Base-by-base conservation (phyloP, 2,888 invertebrate genomes). In the Meta bourneti region DNA sequence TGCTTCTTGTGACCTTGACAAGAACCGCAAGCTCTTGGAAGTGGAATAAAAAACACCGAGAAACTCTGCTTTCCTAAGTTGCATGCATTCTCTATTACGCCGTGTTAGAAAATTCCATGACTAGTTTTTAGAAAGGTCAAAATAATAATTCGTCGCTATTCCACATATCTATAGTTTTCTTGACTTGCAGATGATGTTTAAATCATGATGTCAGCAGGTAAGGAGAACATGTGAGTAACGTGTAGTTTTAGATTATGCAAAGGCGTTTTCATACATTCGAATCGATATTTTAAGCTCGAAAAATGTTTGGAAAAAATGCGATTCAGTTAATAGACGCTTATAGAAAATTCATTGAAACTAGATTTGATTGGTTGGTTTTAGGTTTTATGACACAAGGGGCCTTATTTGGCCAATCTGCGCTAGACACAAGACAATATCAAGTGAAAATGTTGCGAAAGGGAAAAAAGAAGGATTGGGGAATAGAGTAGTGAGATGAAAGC, bases 1-100 rank as follows among this genome's bases (percentile, higher is more conserved):
- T 75, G 84, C n/a, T 16, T 7, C 20, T 74, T 74, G n/a, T 54
- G 48, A 61, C 84, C 84, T 84, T 84, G 83, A 13, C 13, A 6
- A 34, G 75, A 75, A 61, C 75, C 74, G 75, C 84, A 75, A 84
- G 61, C n/a, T 61, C 61, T 61, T 61, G 61, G 34, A 34, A 34
- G 61, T 61, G 61, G 61, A 61, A 16, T 61, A 0, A 5, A 61
- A 61, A 61, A 61, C 61, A 61, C 8, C 16, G 13, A 16, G 61
- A 61, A 61, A 9, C 16, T 34, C 34, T 61, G 61, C 61, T 9
- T 9, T 61, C 13, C 61, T 0, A 16, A 61, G 11, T 11, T 16
- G 61, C 61, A 61, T 61, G 61, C 61, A 61, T 16, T 6, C 61
- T 16, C 61, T 61, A 16, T 61, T 5, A 61, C 16, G 61, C 61